These are phyloP conservation scores for Euphydryas editha DNA, from an alignment of 2,888 invertebrate genomes.

Conservation along the genomic window DNA sequence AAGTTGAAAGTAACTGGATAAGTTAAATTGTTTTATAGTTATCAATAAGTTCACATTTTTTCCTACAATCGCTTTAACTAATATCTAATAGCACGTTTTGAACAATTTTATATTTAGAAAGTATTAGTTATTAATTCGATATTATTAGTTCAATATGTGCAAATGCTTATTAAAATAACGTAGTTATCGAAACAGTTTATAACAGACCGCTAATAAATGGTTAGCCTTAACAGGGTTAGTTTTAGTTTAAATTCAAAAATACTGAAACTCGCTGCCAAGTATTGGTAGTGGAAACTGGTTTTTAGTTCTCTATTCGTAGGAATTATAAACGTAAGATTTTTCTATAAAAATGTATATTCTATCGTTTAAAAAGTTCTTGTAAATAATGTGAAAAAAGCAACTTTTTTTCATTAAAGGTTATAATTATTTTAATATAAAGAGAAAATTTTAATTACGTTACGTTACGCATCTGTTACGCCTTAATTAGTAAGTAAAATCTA, in stretches of 20 bases:
- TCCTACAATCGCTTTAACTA: no score
- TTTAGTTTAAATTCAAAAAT: conserved; percentile 8
- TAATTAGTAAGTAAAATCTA: no score
- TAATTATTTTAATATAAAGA: no score
- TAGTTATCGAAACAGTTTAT: conserved; percentile 15
- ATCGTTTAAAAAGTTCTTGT: background rate
- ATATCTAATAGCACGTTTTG: no score
- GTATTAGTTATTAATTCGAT: no score
- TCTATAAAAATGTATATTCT: background rate
- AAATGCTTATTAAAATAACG: background rate
- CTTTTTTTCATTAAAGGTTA: no score
- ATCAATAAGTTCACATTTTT: no score
- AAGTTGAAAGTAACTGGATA: no score
- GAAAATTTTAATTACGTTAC: no score
- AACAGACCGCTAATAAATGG: conserved; percentile 67
- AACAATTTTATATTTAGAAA: no score
- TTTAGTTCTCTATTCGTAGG: background rate
- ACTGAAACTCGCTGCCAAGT: conserved; percentile 6
- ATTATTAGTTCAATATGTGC: background rate
- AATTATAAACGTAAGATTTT: background rate
- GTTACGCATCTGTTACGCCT: no score
- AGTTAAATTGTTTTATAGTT: no score
- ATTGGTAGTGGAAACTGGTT: background rate
- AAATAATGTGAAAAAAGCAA: background rate
- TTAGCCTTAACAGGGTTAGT: conserved; percentile 44